A percentile compares a stretch with the other conserved stretches of the same genome.
These are phyloP conservation scores for Decapterus maruadsi DNA, from an alignment of 2,797 vertebrate genomes.

Conservation along the genomic window DNA sequence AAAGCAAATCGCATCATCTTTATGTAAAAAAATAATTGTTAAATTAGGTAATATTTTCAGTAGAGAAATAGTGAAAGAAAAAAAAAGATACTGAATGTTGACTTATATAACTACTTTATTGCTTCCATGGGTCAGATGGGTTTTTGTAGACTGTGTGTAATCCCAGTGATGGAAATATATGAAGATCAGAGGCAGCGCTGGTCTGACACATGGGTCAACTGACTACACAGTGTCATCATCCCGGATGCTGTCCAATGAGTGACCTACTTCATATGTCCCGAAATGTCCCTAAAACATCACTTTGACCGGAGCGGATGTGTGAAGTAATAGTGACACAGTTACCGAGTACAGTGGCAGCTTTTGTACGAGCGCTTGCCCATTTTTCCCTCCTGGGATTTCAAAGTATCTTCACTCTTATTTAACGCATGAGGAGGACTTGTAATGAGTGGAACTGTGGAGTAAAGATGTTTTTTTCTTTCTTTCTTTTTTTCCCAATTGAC, in stretches of 20 bases:
- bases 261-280: slow-evolving; percentile 29
- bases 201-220: slow-evolving; percentile 18
- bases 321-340: slow-evolving; percentile 49
- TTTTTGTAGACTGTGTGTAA: not conserved
- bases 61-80: too few relatives aligned
- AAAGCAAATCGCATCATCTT: not conserved
- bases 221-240: slow-evolving; percentile 24
- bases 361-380: slow-evolving; percentile 37
- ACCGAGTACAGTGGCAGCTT: slow-evolving; percentile 46
- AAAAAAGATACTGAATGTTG: not conserved
- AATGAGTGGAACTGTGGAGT: slow-evolving; percentile 29
- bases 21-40: not conserved
- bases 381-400: slow-evolving; percentile 43
- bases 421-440: slow-evolving; percentile 1
- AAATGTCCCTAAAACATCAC: slow-evolving; percentile 45
- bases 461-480: slow-evolving; percentile 6
- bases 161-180: slow-evolving; percentile 28
- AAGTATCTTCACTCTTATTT: slow-evolving; percentile 34
- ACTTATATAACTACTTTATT: not conserved
- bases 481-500: not conserved
- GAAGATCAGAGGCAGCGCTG: slow-evolving; percentile 3
- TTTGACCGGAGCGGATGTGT: slow-evolving; percentile 32
- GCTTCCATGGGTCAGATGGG: not conserved
- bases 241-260: slow-evolving; percentile 19
- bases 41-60: not conserved